phyloP scores from a whole-genome alignment of 2,888 invertebrate genomes.

The Diarsia brunnea region DNA sequence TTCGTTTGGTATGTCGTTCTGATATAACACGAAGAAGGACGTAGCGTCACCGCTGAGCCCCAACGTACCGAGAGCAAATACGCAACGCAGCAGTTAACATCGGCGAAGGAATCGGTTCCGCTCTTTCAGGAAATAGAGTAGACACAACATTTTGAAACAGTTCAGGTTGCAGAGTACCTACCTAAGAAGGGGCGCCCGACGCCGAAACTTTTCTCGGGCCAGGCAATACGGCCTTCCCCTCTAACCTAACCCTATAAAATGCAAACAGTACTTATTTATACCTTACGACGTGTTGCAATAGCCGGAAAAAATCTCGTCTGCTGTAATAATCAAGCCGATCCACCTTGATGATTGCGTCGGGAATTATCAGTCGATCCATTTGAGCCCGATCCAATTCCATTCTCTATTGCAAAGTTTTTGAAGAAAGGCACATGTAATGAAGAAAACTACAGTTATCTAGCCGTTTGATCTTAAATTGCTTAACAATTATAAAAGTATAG shows the following conservation, averaged over 20 bases:
- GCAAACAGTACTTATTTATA: constrained; percentile 51
- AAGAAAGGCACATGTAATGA: neutral
- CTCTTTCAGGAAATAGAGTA: neutral
- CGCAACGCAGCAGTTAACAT: neutral
- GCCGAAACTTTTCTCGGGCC: neutral
- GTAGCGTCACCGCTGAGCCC: neutral
- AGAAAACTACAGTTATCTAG: neutral
- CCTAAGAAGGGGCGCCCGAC: neutral
- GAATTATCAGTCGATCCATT: constrained; percentile 80
- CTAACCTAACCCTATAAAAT: neutral
- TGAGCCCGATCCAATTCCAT: constrained; percentile 76
- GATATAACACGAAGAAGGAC: neutral
- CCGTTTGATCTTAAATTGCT: neutral
- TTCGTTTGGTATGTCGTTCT: neutral
- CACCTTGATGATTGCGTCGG: constrained; percentile 81
- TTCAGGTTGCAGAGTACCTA: neutral
- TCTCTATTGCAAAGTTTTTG: constrained; percentile 74
- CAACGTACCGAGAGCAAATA: neutral
- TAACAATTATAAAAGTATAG: neutral
- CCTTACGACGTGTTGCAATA: constrained; percentile 81
- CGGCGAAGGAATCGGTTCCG: neutral
- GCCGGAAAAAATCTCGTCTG: constrained; percentile 79
- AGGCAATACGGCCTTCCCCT: neutral
- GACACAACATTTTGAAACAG: neutral
- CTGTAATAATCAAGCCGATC: constrained; percentile 79